phyloP scores from a whole-genome alignment of 2,797 vertebrate species.

The Acanthiza pusilla region DNA sequence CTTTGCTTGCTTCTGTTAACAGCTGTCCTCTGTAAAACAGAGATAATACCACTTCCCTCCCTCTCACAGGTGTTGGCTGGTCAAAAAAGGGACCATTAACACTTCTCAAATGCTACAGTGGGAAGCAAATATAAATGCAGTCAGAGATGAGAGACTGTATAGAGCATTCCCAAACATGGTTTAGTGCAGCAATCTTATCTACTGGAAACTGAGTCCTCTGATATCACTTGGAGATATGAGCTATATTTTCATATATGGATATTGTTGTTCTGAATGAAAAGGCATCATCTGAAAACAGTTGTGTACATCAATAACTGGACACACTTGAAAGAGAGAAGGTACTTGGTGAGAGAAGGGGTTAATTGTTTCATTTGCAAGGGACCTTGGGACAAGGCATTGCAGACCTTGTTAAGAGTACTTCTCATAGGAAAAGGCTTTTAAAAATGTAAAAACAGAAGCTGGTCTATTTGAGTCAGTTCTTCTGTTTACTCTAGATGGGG shows the following conservation, averaged over 20 bases:
- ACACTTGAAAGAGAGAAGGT: neutral
- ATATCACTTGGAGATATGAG: neutral
- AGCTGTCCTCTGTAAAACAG: neutral
- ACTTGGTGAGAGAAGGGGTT: neutral
- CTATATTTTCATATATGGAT: neutral
- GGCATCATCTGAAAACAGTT: neutral
- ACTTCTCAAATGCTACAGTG: neutral
- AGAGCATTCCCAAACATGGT: neutral
- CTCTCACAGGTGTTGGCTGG: neutral
- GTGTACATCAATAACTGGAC: neutral
- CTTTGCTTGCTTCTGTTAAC: neutral
- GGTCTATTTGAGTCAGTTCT: neutral
- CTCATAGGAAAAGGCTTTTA: neutral
- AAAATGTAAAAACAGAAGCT: neutral
- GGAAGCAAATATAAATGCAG: neutral
- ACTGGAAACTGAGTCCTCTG: neutral
- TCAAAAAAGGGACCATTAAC: neutral
- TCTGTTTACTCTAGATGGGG: conserved; percentile 25
- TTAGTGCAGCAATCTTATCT: neutral
- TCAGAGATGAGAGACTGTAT: neutral
- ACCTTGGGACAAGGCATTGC: neutral
- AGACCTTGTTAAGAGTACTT: neutral
- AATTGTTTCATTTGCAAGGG: neutral
- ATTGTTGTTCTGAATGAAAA: neutral
- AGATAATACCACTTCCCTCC: neutral